Evolutionary conservation across 2,888 invertebrate species (phyloP).

Genomic region (Lamellibrachia columna): DNA sequence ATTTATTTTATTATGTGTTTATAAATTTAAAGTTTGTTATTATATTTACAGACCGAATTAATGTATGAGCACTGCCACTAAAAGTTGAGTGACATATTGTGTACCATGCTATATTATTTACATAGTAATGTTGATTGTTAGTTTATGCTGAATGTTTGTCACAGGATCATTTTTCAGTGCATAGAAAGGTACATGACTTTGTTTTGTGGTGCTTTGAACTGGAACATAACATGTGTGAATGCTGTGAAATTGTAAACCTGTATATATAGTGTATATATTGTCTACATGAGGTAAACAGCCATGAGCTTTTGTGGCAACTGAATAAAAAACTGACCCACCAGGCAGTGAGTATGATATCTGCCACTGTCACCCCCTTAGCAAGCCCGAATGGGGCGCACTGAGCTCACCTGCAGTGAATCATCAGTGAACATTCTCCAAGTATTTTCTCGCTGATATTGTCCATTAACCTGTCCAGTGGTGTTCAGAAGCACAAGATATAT

Average conservation of each 20-base stretch:
- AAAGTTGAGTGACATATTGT: not conserved
- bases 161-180: not conserved
- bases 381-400: not conserved
- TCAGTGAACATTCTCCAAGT: not conserved
- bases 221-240: not conserved
- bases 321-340: not conserved
- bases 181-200: not conserved
- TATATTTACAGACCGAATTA: not conserved
- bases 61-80: not conserved
- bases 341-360: not conserved
- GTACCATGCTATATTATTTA: not conserved
- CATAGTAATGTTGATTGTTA: not conserved
- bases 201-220: not conserved
- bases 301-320: not conserved
- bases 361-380: not conserved
- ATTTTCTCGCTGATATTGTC: not conserved
- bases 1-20: not conserved
- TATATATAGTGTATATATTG: not conserved
- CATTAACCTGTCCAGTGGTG: not conserved
- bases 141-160: not conserved
- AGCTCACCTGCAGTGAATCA: not conserved
- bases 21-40: not conserved
- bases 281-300: not conserved
- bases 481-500: not conserved
- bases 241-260: not conserved